phyloP scores from a whole-genome alignment of 2,888 invertebrate species.

The Rhimphoctona megacephalus region DNA sequence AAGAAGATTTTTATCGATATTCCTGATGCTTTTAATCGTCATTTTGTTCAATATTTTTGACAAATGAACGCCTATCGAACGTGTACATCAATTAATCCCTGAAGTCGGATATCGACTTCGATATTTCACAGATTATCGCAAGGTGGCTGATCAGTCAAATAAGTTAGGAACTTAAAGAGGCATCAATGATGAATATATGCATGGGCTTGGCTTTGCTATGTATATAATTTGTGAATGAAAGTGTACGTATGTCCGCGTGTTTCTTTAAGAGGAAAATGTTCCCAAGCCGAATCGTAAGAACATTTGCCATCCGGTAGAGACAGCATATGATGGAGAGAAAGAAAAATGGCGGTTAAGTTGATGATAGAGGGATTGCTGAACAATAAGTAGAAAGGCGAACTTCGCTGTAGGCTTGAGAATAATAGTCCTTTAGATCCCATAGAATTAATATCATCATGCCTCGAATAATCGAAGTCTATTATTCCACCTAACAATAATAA shows the following conservation, averaged over 20 bases:
- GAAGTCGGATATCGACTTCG: not conserved
- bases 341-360: slow-evolving; percentile 6
- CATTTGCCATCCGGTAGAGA: slow-evolving; percentile 27
- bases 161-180: slow-evolving; percentile 26
- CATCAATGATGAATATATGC: slow-evolving; percentile 54
- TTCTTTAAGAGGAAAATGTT: slow-evolving; percentile 25
- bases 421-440: slow-evolving; percentile 49
- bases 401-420: slow-evolving; percentile 30
- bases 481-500: not conserved
- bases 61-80: not conserved
- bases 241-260: not conserved
- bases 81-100: not conserved
- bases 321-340: slow-evolving; percentile 6
- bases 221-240: slow-evolving; percentile 26
- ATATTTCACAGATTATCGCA: not conserved
- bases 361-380: slow-evolving; percentile 21
- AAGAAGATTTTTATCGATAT: not conserved
- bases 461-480: slow-evolving; percentile 28
- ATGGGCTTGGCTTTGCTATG: slow-evolving; percentile 42
- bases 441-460: slow-evolving; percentile 22
- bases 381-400: slow-evolving; percentile 39
- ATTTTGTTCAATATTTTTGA: not conserved
- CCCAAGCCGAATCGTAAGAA: slow-evolving; percentile 37
- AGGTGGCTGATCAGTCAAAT: slow-evolving; percentile 1
- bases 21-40: too few species aligned